Conservation (phyloP, 2,113 vertebrate genomes). For the Dunckerocampus dactyliophorus region DNA sequence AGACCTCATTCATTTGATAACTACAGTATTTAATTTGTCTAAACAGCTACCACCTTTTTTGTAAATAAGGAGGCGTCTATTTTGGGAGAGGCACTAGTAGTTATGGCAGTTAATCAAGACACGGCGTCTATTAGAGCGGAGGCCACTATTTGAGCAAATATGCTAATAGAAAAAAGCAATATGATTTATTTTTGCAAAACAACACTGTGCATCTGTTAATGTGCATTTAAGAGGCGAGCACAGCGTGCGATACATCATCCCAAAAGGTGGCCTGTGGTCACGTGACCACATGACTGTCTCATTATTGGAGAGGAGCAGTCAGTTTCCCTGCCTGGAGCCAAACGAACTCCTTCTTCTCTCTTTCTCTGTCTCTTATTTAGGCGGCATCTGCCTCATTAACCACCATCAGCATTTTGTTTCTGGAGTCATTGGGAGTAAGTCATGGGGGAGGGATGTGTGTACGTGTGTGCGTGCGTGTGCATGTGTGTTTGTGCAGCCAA, state of each 20-base stretch:
- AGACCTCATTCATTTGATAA: no score
- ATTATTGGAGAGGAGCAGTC: slow-evolving; percentile 50
- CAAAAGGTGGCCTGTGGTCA: slow-evolving; percentile 48
- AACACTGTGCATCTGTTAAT: no score
- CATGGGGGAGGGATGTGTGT: slow-evolving; percentile 20
- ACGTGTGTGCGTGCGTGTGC: slow-evolving; percentile 14
- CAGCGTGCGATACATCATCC: slow-evolving; percentile 21
- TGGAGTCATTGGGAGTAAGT: slow-evolving; percentile 52
- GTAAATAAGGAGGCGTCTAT: no score
- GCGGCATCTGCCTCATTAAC: slow-evolving; percentile 68
- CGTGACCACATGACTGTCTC: slow-evolving; percentile 44
- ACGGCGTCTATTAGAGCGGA: no score
- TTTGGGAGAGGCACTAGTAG: no score
- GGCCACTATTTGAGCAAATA: no score
- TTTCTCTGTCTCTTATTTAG: slow-evolving; percentile 45
- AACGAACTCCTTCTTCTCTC: slow-evolving; percentile 26
- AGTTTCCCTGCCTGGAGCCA: slow-evolving; percentile 38
- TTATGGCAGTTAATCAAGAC: no score
- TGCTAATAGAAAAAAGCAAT: no score
- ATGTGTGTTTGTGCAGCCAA: slow-evolving; percentile 27
- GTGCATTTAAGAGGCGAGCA: not conserved
- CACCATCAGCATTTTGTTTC: slow-evolving; percentile 69
- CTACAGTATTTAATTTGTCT: no score
- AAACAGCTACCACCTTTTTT: no score
- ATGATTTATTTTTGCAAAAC: no score